Conservation (phyloP, 2,113 vertebrate species). For the Lasiurus borealis region DNA sequence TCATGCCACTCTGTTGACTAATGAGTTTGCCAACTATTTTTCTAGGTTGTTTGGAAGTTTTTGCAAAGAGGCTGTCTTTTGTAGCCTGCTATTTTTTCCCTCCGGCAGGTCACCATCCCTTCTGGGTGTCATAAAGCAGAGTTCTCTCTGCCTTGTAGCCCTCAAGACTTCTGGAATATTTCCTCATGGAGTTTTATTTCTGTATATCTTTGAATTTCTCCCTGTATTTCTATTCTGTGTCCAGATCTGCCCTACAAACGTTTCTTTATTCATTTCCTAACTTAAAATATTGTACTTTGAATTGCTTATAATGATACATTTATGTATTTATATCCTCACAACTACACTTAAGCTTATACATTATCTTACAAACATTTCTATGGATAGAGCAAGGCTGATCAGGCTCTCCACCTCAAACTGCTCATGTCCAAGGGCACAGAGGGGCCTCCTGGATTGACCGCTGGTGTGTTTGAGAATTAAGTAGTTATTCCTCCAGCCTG, state of each 20-base stretch:
- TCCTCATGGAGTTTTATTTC: not conserved
- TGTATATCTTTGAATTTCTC: not conserved
- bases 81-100: not conserved
- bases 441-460: not conserved
- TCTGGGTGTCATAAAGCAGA: not conserved
- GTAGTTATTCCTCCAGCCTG: not conserved
- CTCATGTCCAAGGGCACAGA: not conserved
- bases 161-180: not conserved
- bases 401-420: not conserved
- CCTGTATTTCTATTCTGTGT: not conserved
- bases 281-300: not conserved
- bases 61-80: not conserved
- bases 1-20: too few relatives aligned
- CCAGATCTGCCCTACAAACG: too few relatives aligned
- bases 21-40: too few relatives aligned
- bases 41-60: accelerated
- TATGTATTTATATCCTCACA: not conserved
- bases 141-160: too few relatives aligned
- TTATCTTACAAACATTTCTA: not conserved
- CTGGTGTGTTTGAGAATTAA: accelerated
- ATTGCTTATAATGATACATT: not conserved
- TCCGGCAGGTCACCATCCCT: not conserved
- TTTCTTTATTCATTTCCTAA: not conserved
- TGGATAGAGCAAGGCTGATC: not conserved
- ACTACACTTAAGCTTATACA: not conserved